Evolutionary conservation across 1,140 invertebrate species (phyloP), one percentile per base, ranked within the genome.

Genomic region (Lasioglossum albipes): DNA sequence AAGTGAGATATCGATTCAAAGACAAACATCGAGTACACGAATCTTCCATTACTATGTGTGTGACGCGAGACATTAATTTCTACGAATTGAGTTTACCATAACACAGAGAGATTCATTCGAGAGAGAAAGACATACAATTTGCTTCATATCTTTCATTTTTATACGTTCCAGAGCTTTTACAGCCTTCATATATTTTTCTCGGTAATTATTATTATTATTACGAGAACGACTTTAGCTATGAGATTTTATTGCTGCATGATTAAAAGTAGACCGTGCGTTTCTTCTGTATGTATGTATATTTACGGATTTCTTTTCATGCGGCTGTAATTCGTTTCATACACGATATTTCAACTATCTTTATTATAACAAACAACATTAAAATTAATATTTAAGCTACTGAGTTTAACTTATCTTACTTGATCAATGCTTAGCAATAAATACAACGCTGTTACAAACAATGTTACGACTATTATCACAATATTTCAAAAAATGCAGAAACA

Each of bases 391-490:
- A 16, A 77, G 7, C 6, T 27, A 18, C 13, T 45, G 18, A 52
- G 22, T 62, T 77, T 62, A 6, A 71, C 7, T 59, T 45, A 22
- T 49, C 22, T 42, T 61, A 22, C 27, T 77, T 54, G 3, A 61
- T 69, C 20, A n/a, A 22, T 79, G 76, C 70, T 79, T 79, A 66
- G 64, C 41, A 66, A 79, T 36, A 49, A 70, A 69, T 42, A 22
- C 57, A 70, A 31, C 10, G 49, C 36, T 1, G 27, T 27, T 54
- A 64, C 4, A 9, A 69, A 22, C 41, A 18, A 18, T 45, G 20
- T 70, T 13, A 70, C 49, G 22, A 62, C 49, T 75, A 27, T 42
- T 49, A 9, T 9, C 45, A 68, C 57, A 16, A 22, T 20, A 12
- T 72, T 54, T 41, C n/a, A 73, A 20, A n/a, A n/a, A 5, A 64